Conservation (phyloP, 2,797 vertebrate species). For the Nasua narica region DNA sequence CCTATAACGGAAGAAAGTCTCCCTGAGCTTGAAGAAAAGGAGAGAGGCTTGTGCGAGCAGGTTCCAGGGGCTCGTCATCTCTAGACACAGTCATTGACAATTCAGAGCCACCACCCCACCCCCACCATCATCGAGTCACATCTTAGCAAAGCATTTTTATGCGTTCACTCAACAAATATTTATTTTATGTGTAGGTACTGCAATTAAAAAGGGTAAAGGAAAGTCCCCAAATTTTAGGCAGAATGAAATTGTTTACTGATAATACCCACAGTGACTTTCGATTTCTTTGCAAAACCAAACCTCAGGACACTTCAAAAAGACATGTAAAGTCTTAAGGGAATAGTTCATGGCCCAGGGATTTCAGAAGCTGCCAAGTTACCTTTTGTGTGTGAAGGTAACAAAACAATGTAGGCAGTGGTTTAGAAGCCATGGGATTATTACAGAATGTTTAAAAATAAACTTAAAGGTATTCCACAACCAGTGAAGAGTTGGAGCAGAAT, state of each 20-base stretch:
- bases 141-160: not conserved
- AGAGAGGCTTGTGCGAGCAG: too few relatives aligned
- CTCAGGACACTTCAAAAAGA: not conserved
- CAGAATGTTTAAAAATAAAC: not conserved
- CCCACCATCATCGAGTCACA: not conserved
- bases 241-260: not conserved
- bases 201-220: not conserved
- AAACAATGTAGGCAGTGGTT: not conserved
- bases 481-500: not conserved
- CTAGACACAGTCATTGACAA: not conserved
- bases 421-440: not conserved
- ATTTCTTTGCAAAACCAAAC: slow-evolving; percentile 3
- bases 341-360: not conserved
- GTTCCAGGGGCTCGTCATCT: not conserved
- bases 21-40: not conserved
- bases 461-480: not conserved
- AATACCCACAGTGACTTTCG: not conserved
- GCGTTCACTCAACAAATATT: not conserved
- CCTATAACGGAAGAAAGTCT: not conserved
- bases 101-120: rapidly evolving
- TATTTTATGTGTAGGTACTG: not conserved
- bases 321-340: not conserved
- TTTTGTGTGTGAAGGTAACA: not conserved
- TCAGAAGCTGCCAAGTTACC: not conserved
- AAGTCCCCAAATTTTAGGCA: not conserved